Evolutionary conservation across 2,113 vertebrate species (phyloP).

Genomic region (Indri indri): DNA sequence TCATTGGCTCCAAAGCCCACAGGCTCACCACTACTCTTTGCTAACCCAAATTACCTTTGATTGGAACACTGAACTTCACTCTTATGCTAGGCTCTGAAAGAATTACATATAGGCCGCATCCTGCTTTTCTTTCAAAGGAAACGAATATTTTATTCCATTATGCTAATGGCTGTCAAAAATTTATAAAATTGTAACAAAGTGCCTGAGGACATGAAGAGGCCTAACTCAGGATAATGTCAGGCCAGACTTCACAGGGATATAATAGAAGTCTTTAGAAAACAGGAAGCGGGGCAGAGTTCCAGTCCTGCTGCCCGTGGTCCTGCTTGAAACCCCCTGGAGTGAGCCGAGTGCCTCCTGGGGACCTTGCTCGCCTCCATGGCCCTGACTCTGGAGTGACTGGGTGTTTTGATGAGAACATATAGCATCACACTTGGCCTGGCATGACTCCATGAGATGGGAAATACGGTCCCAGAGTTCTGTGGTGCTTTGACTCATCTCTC

Average conservation of each 20-base stretch:
- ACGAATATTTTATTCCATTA: background rate
- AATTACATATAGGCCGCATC: background rate
- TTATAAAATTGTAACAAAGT: background rate
- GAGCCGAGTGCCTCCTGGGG: background rate
- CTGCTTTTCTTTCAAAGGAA: background rate
- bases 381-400: background rate
- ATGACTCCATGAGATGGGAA: background rate
- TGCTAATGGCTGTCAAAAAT: background rate
- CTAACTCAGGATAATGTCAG: background rate
- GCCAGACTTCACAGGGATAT: background rate
- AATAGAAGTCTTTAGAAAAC: background rate
- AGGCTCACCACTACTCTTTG: background rate
- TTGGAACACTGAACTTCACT: background rate
- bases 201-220: background rate
- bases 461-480: too few species aligned
- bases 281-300: background rate
- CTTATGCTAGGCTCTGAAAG: background rate
- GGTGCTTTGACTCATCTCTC: background rate
- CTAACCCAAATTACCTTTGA: background rate
- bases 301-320: accelerated
- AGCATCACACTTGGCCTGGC: background rate
- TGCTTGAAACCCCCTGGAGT: background rate
- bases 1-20: background rate
- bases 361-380: accelerated
- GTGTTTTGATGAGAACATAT: background rate